These are phyloP conservation scores for Cheilosia scutellata DNA, from an alignment of 2,888 invertebrate genomes.

Conservation along the genomic window DNA sequence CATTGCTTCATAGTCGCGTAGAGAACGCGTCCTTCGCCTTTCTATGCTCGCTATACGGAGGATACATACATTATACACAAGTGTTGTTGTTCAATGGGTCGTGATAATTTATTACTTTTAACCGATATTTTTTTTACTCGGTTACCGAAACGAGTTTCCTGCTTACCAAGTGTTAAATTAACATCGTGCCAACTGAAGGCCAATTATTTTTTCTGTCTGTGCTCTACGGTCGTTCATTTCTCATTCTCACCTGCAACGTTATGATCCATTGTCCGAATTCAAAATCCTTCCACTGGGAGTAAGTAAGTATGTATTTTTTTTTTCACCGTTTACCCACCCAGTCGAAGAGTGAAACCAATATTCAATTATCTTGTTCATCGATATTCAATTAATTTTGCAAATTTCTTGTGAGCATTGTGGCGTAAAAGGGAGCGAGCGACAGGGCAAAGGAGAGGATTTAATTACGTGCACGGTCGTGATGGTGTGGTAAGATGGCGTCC, in stretches of 20 bases:
- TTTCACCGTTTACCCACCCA: conserved; percentile 30
- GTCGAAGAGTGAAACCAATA: conserved; percentile 71
- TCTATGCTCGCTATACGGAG: background rate
- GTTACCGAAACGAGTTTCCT: conserved; percentile 60
- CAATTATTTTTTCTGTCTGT: conserved; percentile 58
- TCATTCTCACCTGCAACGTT: conserved; percentile 59
- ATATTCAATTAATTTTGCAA: conserved; percentile 75
- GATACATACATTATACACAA: conserved; percentile 56
- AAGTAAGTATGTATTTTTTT: background rate
- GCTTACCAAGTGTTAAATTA: conserved; percentile 74
- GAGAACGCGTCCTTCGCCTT: conserved; percentile 26
- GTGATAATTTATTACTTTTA: conserved; percentile 66
- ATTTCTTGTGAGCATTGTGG: conserved; percentile 70
- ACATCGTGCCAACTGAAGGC: conserved; percentile 63
- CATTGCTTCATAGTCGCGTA: background rate
- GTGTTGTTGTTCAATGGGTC: conserved; percentile 64
- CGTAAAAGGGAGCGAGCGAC: conserved; percentile 41
- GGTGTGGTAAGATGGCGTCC: conserved; percentile 61
- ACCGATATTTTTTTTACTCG: conserved; percentile 59
- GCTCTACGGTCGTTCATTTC: conserved; percentile 11
- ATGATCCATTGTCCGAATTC: conserved; percentile 59
- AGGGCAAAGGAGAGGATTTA: conserved; percentile 52
- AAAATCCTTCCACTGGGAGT: conserved; percentile 40
- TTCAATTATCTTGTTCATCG: conserved; percentile 75
- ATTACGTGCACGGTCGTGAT: conserved; percentile 63